Evolutionary conservation across 2,113 vertebrate genomes (phyloP), one percentile per base, ranked within the genome.

Genomic region (Lynx canadensis): DNA sequence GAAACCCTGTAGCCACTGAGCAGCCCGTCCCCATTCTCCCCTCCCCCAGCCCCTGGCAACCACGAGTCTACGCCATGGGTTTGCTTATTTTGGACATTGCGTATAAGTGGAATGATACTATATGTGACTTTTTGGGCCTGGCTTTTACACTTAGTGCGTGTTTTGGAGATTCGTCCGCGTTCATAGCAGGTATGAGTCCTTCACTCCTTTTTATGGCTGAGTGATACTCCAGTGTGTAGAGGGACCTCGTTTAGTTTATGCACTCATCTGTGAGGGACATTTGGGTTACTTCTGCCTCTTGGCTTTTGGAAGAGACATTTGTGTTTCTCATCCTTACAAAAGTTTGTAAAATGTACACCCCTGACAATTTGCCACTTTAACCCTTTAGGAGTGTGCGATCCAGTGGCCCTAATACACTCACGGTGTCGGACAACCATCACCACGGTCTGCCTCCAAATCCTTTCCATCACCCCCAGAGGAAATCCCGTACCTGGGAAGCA

Each of bases 391-490:
- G 9, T 1, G 10, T n/a, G 73, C n/a, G 12, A 13, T 25, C 33
- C 21, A 23, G 9, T 52, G 55, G 33, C 7, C 57, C 52, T 79
- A 27, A 19, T 55, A 63, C 25, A 7, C 25, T 25, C 65, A 23
- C 3, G 3, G 6, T 50, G 2, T 14, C 29, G 16, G n/a, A 5
- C 10, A 48, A 2, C 36, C 9, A 6, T 33, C n/a, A 41, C 57
- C n/a, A 29, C 33, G 29, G 4, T 14, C 66, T 81, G 71, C 68
- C 48, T 92, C 55, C 38, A 27, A 36, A 45, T 33, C n/a, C 41
- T 65, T 45, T 33, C 15, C 15, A 14, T 89, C 76, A 76, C 19
- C 38, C 11, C 60, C 10, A 23, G 86, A 78, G 41, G 33, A 55
- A 76, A 85, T 12, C 45, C 31, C 10, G 1, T 29, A 27, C 18